A percentile compares a stretch with the other conserved stretches of the same genome.
phyloP scores from a whole-genome alignment of 2,113 vertebrate genomes.

The Erythrocercus mccallii region DNA sequence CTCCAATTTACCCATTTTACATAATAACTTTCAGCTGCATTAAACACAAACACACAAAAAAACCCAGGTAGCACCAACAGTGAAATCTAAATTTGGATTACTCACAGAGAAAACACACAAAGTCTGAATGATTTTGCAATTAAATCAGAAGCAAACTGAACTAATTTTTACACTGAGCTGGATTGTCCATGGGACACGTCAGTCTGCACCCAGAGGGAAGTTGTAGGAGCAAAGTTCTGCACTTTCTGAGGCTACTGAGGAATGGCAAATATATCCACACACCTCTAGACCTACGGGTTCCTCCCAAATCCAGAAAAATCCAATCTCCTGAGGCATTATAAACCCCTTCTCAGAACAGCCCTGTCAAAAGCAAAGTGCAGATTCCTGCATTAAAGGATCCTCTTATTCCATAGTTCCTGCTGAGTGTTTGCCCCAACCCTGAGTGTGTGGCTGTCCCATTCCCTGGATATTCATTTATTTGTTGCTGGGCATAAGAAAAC shows the following conservation, averaged over 20 bases:
- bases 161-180: not conserved
- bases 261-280: not conserved
- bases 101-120: not conserved
- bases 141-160: not conserved
- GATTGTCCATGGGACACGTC: not conserved
- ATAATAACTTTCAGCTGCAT: constrained; percentile 30
- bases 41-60: not conserved
- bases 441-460: not conserved
- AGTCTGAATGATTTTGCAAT: not conserved
- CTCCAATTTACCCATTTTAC: constrained; percentile 31
- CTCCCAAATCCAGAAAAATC: not conserved
- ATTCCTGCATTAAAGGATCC: not conserved
- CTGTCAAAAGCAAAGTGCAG: not conserved
- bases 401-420: not conserved
- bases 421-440: not conserved
- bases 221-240: not conserved
- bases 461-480: not conserved
- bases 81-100: not conserved
- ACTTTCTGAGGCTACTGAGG: not conserved
- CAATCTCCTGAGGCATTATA: not conserved
- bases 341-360: not conserved
- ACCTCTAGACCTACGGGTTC: not conserved
- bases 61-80: not conserved
- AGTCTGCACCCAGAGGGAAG: not conserved
- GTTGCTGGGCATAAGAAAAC: constrained; percentile 2